These are phyloP conservation scores for Microctonus brassicae DNA, from an alignment of 2,888 invertebrate species.

Conservation along the genomic window DNA sequence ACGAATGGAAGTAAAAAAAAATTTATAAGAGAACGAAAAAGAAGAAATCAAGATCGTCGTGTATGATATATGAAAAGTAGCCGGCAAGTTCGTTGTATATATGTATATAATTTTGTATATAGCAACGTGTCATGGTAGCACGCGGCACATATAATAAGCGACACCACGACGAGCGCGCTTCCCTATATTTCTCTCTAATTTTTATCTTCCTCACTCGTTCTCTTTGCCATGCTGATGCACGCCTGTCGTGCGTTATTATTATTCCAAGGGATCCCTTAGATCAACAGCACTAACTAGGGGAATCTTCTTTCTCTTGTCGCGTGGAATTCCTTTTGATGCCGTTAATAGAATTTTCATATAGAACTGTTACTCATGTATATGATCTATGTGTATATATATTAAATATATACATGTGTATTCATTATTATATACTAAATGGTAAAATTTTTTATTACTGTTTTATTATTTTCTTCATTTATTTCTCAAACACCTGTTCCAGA, in stretches of 20 bases:
- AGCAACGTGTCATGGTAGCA: constrained; percentile 53
- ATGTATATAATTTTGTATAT: constrained; percentile 46
- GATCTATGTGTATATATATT: neutral
- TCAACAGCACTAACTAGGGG: constrained; percentile 51
- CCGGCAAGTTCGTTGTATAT: constrained; percentile 1
- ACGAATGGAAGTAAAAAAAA: constrained; percentile 17
- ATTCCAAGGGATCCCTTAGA: constrained; percentile 48
- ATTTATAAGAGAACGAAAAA: neutral
- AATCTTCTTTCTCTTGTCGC: constrained; percentile 44
- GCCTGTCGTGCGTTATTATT: constrained; percentile 48
- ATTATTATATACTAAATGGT: neutral
- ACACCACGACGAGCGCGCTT: neutral
- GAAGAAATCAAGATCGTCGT: constrained; percentile 20
- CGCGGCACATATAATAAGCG: constrained; percentile 40
- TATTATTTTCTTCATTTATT: constrained; percentile 15
- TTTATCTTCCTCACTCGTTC: neutral
- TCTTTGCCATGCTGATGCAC: constrained; percentile 38
- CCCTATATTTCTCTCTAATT: neutral
- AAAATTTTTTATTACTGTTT: constrained; percentile 23
- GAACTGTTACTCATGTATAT: constrained; percentile 37
- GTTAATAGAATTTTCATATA: constrained; percentile 52
- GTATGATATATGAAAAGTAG: constrained; percentile 1
- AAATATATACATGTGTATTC: too few relatives aligned
- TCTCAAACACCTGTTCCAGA: constrained; percentile 44
- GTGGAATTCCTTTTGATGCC: constrained; percentile 54